These are phyloP conservation scores for Vulpes ferrilata DNA, from an alignment of 2,113 vertebrate species.

Conservation along the genomic window DNA sequence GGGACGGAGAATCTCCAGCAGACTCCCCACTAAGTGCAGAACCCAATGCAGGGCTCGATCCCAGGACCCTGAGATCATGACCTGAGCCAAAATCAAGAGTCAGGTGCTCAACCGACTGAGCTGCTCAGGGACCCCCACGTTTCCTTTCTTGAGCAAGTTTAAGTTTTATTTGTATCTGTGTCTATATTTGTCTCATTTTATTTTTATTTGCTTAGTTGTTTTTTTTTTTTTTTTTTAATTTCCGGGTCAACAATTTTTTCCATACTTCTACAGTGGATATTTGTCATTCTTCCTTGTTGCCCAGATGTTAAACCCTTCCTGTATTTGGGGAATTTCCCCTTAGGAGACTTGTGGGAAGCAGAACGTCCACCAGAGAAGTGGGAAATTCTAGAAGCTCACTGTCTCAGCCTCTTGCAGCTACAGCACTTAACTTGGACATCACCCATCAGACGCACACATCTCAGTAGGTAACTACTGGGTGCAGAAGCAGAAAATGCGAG, in stretches of 20 bases:
- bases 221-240: not conserved
- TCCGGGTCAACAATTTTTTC: not conserved
- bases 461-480: not conserved
- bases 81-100: not conserved
- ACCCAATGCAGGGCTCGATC: rapidly evolving
- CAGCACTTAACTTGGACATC: not conserved
- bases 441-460: not conserved
- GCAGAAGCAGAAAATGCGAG: not conserved
- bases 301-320: not conserved
- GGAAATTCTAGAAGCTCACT: not conserved
- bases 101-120: not conserved
- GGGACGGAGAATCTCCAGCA: not conserved
- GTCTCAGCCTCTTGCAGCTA: not conserved
- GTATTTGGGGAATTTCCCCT: not conserved
- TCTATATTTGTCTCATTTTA: not conserved
- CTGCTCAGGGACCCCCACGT: not conserved
- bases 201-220: not conserved
- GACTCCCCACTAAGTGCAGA: not conserved
- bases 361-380: not conserved
- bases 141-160: not conserved
- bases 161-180: not conserved
- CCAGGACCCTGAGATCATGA: not conserved
- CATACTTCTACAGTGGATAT: not conserved
- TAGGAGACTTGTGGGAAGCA: not conserved
- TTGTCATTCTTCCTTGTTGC: not conserved